These are phyloP conservation scores for Mythimna impura DNA, from an alignment of 2,888 invertebrate genomes.

Conservation along the genomic window DNA sequence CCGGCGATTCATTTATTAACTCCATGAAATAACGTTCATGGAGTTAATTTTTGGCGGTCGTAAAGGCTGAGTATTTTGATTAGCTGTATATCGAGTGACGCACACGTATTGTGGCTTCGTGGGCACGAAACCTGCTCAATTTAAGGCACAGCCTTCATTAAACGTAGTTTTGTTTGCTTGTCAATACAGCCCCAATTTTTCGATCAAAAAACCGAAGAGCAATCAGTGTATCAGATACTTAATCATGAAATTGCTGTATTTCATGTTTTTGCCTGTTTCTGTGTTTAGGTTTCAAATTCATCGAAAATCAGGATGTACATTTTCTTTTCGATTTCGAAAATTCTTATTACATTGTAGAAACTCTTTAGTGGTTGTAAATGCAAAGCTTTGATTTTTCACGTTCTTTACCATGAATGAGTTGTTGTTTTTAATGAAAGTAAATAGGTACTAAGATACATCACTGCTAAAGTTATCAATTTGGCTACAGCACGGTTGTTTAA, in stretches of 20 bases:
- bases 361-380: background rate
- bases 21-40: constrained; percentile 16
- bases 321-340: background rate
- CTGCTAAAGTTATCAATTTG: background rate
- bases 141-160: background rate
- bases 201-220: background rate
- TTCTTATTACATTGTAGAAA: background rate
- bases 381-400: background rate
- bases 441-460: background rate
- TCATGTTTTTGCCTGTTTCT: background rate
- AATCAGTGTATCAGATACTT: background rate
- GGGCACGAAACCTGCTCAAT: background rate
- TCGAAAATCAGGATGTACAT: background rate
- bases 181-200: background rate
- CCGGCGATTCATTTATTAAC: constrained; percentile 36
- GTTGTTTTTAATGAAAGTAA: background rate
- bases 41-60: constrained; percentile 25
- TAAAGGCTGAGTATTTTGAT: constrained; percentile 24
- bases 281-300: background rate
- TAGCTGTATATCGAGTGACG: background rate
- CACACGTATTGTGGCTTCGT: background rate
- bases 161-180: background rate
- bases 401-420: background rate
- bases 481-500: background rate
- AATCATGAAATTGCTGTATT: background rate